A percentile compares a stretch with the other conserved stretches of the same genome.
Evolutionary conservation across 2,113 vertebrate species (phyloP).

Genomic region (Stegostoma tigrinum): DNA sequence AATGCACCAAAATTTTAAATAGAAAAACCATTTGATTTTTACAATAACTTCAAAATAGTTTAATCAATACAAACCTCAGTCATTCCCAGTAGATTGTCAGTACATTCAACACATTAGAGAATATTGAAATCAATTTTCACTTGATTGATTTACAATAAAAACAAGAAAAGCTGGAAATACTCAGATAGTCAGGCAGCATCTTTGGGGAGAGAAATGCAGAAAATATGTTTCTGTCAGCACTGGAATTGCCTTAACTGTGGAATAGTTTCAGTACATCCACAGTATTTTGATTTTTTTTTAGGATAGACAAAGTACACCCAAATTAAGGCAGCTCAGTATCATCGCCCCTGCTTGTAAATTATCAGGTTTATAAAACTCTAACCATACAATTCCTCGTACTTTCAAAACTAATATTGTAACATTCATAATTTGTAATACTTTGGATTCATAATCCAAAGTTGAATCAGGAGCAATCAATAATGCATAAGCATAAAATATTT

Average conservation of each 20-base stretch:
- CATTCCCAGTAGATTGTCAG: neutral
- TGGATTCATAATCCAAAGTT: neutral
- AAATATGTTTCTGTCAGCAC: neutral
- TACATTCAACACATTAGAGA: neutral
- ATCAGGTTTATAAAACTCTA: neutral
- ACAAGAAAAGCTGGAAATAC: neutral
- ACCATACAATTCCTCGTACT: neutral
- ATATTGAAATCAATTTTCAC: neutral
- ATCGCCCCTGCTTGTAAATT: neutral
- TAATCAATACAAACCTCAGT: neutral
- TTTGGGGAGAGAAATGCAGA: neutral
- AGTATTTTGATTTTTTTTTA: neutral
- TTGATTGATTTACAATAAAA: neutral
- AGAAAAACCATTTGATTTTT: neutral
- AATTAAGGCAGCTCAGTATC: neutral
- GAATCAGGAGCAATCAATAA: neutral
- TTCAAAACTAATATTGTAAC: neutral
- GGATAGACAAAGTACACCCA: neutral
- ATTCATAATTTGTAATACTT: neutral
- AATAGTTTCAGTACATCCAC: too few relatives aligned
- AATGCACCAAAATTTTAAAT: neutral
- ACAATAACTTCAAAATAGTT: neutral
- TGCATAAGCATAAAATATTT: neutral
- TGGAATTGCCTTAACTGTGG: neutral
- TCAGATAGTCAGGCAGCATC: neutral